Evolutionary conservation across 1,140 invertebrate species (phyloP).

Genomic region (Drosophila simulans): DNA sequence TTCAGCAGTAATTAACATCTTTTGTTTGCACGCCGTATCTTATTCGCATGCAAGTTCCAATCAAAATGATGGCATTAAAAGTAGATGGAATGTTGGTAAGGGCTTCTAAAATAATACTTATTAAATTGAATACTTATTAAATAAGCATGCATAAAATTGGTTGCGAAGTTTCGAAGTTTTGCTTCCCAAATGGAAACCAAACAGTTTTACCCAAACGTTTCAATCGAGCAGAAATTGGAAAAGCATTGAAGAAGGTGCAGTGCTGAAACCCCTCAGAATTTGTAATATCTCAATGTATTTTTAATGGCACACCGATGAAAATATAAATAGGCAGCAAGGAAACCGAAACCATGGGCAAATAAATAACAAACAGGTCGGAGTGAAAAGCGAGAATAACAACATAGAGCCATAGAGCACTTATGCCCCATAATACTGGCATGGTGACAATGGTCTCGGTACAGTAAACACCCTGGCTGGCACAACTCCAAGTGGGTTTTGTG

Average conservation of each 20-base stretch:
- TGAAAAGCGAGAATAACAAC: conserved; percentile 35
- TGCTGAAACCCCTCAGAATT: conserved; percentile 5
- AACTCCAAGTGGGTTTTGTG: conserved; percentile 36
- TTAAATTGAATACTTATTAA: too few relatives aligned
- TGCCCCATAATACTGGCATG: conserved; percentile 19
- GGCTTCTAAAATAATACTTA: too few relatives aligned
- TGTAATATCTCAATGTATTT: conserved; percentile 33
- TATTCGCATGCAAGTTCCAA: conserved; percentile 12
- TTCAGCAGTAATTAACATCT: conserved; percentile 35
- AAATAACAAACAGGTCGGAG: conserved; percentile 37
- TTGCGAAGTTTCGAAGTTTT: too few relatives aligned
- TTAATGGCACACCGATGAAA: conserved; percentile 27
- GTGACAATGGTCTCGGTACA: conserved; percentile 36
- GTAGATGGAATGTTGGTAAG: neutral
- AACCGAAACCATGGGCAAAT: conserved; percentile 30
- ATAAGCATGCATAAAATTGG: too few relatives aligned
- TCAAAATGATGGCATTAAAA: neutral
- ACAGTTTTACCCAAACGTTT: neutral
- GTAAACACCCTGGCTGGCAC: conserved; percentile 50
- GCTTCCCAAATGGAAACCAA: neutral
- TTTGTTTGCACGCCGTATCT: conserved; percentile 25
- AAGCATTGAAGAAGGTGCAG: neutral
- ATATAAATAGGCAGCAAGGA: conserved; percentile 15
- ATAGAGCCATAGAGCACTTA: conserved; percentile 33
- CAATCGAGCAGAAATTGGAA: neutral